Evolutionary conservation across 2,888 invertebrate species (phyloP), one percentile per base, ranked within the genome.

Genomic region (Scrobipalpa costella): DNA sequence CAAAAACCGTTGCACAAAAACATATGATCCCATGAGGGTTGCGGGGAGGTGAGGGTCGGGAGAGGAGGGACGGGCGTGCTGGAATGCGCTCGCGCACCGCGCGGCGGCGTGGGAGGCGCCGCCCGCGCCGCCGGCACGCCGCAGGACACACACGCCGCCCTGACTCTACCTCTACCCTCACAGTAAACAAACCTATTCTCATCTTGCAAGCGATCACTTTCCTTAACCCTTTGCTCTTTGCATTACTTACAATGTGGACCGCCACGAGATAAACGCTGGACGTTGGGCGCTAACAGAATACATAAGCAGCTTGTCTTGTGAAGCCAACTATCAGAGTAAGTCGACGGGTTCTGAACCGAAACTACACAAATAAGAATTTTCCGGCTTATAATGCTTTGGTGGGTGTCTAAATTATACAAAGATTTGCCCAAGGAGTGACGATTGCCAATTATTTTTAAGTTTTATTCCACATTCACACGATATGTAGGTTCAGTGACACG

Each of bases 1-100:
- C 90, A 91, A 91, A 91, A 91, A 91, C 91, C 90, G 91, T 90
- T 91, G 90, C 88, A 90, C 86, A 91, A 91, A 91, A 91, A 91
- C 91, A 91, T 91, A 91, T 91, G 91, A 91, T 90, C 90, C 87
- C 86, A 85, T 84, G 89, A 85, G 88, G 87, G 86, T 81, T 77
- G 78, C 73, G 85, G 86, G 83, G 81, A 74, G 73, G 69, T 36
- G 72, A 55, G 66, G 65, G 69, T 62, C 65, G 66, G 69, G 72
- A 72, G 82, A 84, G 81, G 79, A 82, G 77, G 80, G 82, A 80
- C 83, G 87, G 90, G 90, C 90, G 90, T 90, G 91, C 86, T 88
- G 90, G 91, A 91, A 90, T 90, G 91, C 86, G 89, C 86, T 86
- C 90, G 81, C 8, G 81, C 85, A n/a, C 86, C 79, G 85, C 27